Percentiles rank a stretch among this genome's conserved stretches.
phyloP scores from a whole-genome alignment of 35 echinoderm and acorn worm species.

The Stichopus chloronotus region DNA sequence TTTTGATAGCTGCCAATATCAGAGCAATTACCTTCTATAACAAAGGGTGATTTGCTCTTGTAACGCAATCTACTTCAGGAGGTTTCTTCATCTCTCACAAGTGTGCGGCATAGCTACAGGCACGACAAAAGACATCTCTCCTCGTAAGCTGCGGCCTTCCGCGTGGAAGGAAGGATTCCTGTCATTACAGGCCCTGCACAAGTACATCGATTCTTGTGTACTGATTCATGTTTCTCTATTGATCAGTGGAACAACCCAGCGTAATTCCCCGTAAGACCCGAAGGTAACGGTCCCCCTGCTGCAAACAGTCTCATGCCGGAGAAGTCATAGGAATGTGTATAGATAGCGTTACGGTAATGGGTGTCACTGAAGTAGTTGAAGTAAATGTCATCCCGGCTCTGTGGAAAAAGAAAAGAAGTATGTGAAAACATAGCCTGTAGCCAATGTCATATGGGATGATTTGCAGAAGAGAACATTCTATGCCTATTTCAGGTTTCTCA shows the following conservation, averaged over 20 bases:
- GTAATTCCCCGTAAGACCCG: conserved; percentile 93
- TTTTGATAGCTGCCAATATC: no score
- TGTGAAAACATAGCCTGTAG: background rate
- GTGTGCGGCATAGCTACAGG: no score
- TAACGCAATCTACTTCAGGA: no score
- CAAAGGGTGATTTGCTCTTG: no score
- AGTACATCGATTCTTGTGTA: background rate
- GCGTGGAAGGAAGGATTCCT: background rate
- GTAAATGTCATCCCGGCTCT: conserved; percentile 83
- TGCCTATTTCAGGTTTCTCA: no score
- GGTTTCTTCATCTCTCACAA: no score
- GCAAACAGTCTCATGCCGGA: conserved; percentile 83
- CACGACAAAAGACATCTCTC: no score
- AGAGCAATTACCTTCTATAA: no score
- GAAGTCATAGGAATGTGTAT: conserved; percentile 88
- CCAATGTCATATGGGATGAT: background rate
- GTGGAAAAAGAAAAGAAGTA: conserved; percentile 30
- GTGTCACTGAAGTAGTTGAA: conserved; percentile 75
- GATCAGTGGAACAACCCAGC: conserved; percentile 82
- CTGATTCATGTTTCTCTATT: background rate
- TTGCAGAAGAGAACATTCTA: no score
- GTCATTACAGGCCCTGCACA: background rate
- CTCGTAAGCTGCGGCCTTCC: no score
- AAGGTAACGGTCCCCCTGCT: conserved; percentile 85
- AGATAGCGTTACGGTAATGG: conserved; percentile 80